These are phyloP conservation scores for Polypedilum pembai DNA, from an alignment of 1,140 invertebrate species.

Conservation along the genomic window DNA sequence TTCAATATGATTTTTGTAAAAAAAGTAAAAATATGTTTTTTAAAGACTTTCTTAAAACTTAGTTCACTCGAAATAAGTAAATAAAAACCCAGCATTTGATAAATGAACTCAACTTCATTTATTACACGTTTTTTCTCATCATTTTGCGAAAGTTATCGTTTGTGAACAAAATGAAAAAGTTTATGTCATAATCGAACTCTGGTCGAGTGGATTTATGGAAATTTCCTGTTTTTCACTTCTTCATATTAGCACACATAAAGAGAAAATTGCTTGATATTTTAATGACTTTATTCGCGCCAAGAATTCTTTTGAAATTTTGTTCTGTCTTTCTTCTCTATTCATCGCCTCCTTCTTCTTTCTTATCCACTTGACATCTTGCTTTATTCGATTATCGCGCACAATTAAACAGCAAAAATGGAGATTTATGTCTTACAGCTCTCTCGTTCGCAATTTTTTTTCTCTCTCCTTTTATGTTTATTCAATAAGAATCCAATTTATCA, in stretches of 20 bases:
- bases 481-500: constrained; percentile 22
- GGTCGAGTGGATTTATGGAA: constrained; percentile 4
- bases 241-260: background rate
- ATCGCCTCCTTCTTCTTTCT: background rate
- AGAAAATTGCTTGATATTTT: constrained; percentile 1
- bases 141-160: no score
- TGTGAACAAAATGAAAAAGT: background rate
- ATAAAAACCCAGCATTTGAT: no score
- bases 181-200: constrained; percentile 2
- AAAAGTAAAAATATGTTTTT: no score
- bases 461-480: constrained; percentile 22
- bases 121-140: no score
- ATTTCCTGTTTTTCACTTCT: background rate
- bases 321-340: background rate
- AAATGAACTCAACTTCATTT: no score
- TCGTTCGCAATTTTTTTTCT: background rate
- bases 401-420: constrained; percentile 25
- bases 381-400: constrained; percentile 27
- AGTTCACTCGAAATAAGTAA: no score
- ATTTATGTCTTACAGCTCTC: background rate
- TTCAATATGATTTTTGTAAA: no score
- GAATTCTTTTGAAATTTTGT: background rate
- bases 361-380: constrained; percentile 23
- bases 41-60: no score
- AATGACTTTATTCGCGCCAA: constrained; percentile 16